A percentile compares a stretch with the other conserved stretches of the same genome.
Conservation (phyloP, 2,113 vertebrate species). For the Colossoma macropomum region DNA sequence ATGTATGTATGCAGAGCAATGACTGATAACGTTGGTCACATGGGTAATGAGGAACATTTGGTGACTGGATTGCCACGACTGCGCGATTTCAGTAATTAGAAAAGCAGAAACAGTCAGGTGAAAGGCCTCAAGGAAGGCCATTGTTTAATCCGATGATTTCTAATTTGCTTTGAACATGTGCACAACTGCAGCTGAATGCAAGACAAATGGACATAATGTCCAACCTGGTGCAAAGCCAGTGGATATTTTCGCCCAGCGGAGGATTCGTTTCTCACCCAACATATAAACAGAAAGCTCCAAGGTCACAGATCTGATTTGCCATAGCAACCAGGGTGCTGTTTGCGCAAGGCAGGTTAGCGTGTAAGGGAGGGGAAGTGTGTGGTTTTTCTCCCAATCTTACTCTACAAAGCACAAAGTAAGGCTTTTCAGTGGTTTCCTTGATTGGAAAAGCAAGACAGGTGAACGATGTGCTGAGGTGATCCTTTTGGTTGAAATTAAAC, state of each 20-base stretch:
- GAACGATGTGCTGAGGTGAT: conserved; percentile 4
- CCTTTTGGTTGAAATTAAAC: background rate
- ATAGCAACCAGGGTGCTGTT: conserved; percentile 70
- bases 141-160: background rate
- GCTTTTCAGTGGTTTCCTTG: background rate
- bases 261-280: conserved; percentile 7
- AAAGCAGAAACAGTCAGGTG: background rate
- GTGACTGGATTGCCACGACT: background rate
- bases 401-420: background rate
- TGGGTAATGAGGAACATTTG: background rate
- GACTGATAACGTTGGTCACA: background rate
- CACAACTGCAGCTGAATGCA: background rate
- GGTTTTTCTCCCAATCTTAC: background rate
- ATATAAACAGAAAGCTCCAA: conserved; percentile 32
- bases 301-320: conserved; percentile 54
- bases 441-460: background rate
- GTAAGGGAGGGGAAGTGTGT: conserved; percentile 56
- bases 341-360: conserved; percentile 71
- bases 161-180: background rate
- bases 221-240: background rate
- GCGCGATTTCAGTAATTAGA: conserved; percentile 19
- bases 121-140: background rate
- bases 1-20: background rate
- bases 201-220: background rate
- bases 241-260: conserved; percentile 7